phyloP scores from a whole-genome alignment of 2,888 invertebrate species.

The Tetheella fluctuosa region DNA sequence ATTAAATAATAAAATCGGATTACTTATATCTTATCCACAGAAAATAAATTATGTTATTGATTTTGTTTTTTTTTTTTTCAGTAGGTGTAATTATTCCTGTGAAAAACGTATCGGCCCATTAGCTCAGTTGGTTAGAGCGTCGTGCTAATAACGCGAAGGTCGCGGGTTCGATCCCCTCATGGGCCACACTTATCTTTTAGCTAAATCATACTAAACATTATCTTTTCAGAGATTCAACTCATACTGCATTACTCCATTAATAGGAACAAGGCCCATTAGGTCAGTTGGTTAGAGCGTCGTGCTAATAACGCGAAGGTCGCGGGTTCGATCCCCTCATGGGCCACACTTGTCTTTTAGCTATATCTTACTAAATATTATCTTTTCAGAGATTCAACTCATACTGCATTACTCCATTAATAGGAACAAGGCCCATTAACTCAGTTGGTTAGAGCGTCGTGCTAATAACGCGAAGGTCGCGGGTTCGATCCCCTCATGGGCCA shows the following conservation, averaged over 20 bases:
- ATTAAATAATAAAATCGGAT: neutral
- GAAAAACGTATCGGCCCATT: slow-evolving; percentile 13
- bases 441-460: slow-evolving; percentile 24
- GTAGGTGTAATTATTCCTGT: slow-evolving; percentile 11
- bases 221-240: too few relatives aligned
- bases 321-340: slow-evolving; percentile 37
- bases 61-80: neutral
- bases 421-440: slow-evolving; percentile 31
- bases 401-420: neutral
- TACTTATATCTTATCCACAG: neutral
- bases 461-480: slow-evolving; percentile 28
- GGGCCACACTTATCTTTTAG: too few relatives aligned
- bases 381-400: neutral
- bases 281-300: slow-evolving; percentile 34
- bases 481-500: too few relatives aligned
- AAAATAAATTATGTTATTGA: neutral
- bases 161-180: too few relatives aligned
- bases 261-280: slow-evolving; percentile 23
- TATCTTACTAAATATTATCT: neutral
- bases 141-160: too few relatives aligned
- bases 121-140: too few relatives aligned
- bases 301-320: slow-evolving; percentile 34
- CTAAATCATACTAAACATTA: too few relatives aligned
- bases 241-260: too few relatives aligned
- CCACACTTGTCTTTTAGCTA: neutral